phyloP scores from a whole-genome alignment of 2,888 invertebrate genomes.

The Drosophila affinis region DNA sequence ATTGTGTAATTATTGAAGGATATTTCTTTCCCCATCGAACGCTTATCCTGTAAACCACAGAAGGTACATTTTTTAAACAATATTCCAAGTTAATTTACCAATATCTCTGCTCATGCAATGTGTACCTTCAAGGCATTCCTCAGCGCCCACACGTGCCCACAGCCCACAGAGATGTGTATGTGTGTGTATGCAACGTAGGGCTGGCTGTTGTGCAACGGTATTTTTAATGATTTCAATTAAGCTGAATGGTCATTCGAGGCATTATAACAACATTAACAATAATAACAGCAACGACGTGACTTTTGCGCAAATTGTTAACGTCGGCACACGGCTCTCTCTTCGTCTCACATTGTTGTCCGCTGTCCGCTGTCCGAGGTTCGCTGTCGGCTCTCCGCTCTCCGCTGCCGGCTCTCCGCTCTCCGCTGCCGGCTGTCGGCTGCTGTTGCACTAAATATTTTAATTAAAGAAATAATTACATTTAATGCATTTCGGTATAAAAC shows the following conservation, averaged over 20 bases:
- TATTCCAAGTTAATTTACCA: no score
- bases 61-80: no score
- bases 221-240: slow-evolving; percentile 74
- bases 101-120: neutral
- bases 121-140: neutral
- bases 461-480: slow-evolving; percentile 77
- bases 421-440: slow-evolving; percentile 20
- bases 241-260: slow-evolving; percentile 46
- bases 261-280: slow-evolving; percentile 55
- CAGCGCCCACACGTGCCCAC: slow-evolving; percentile 4
- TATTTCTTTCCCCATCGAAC: no score
- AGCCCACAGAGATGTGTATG: neutral
- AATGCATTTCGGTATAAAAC: slow-evolving; percentile 53
- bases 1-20: no score
- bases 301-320: slow-evolving; percentile 62
- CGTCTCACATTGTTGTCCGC: slow-evolving; percentile 31
- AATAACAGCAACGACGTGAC: slow-evolving; percentile 57
- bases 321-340: slow-evolving; percentile 32
- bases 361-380: slow-evolving; percentile 6
- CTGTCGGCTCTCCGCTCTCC: slow-evolving; percentile 20
- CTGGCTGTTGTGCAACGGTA: slow-evolving; percentile 26
- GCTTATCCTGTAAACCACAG: no score
- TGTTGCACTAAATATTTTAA: slow-evolving; percentile 70
- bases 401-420: slow-evolving; percentile 4
- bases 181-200: slow-evolving; percentile 9